Conservation (phyloP, 2,888 invertebrate genomes). For the Ormia ochracea region DNA sequence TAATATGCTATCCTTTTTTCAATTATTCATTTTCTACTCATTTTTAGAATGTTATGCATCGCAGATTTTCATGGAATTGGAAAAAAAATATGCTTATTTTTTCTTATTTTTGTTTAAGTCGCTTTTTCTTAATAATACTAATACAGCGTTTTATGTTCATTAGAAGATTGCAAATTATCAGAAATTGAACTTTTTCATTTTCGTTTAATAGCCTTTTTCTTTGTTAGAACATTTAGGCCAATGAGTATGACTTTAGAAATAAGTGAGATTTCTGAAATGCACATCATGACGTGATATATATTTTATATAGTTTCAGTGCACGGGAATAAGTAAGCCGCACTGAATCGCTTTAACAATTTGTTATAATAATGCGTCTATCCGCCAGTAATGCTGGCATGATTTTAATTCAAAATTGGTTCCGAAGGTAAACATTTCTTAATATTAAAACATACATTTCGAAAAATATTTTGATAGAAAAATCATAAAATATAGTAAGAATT, state of each 20-base stretch:
- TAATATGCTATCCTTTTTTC: constrained; percentile 17
- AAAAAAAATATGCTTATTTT: constrained; percentile 1
- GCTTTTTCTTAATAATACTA: constrained; percentile 13
- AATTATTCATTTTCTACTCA: constrained; percentile 51
- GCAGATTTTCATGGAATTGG: constrained; percentile 31
- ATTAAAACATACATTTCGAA: too few relatives aligned
- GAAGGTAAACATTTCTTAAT: too few relatives aligned
- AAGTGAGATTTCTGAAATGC: background rate
- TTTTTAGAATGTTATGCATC: constrained; percentile 47
- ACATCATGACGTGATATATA: background rate
- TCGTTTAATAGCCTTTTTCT: background rate
- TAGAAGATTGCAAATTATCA: background rate
- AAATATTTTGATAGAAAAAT: too few relatives aligned
- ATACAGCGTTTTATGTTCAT: constrained; percentile 4
- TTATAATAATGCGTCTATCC: too few relatives aligned
- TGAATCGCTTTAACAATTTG: too few relatives aligned
- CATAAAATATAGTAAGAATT: too few relatives aligned
- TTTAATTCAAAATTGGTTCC: too few relatives aligned
- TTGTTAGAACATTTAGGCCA: background rate
- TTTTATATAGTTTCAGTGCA: background rate
- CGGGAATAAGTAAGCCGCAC: too few relatives aligned
- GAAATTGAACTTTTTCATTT: background rate
- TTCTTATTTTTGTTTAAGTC: background rate
- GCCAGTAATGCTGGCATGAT: too few relatives aligned
- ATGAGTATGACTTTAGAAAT: constrained; percentile 23